Evolutionary conservation across 2,797 vertebrate genomes (phyloP).

Genomic region (Microhierax caerulescens): DNA sequence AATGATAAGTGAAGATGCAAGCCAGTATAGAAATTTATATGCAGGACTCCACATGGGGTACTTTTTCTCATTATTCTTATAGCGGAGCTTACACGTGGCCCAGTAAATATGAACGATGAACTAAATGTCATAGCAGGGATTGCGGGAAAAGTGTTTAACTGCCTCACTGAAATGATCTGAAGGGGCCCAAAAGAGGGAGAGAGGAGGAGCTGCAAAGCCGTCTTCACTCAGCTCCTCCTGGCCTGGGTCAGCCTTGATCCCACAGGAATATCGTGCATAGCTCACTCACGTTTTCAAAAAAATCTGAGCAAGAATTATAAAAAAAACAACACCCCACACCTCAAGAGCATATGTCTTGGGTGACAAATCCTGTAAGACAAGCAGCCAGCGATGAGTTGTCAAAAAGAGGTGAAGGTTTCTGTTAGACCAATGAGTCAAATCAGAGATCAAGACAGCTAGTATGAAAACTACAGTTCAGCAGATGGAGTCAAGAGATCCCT

Average conservation of each 20-base stretch:
- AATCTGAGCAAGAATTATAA: not conserved
- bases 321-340: not conserved
- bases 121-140: constrained; percentile 17
- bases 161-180: constrained; percentile 13
- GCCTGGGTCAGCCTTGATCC: not conserved
- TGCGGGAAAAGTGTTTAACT: constrained; percentile 4
- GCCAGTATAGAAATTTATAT: not conserved
- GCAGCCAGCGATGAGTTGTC: not conserved
- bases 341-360: not conserved
- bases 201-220: not conserved
- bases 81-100: not conserved
- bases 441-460: not conserved
- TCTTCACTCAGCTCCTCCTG: constrained; percentile 19
- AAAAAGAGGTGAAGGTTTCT: not conserved
- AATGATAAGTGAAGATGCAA: constrained; percentile 2
- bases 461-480: not conserved
- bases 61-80: constrained; percentile 21
- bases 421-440: not conserved
- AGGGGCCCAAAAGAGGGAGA: constrained; percentile 38
- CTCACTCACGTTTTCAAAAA: not conserved
- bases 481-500: not conserved
- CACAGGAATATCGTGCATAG: not conserved
- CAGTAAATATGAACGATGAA: constrained; percentile 24
- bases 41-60: not conserved
- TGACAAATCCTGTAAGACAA: not conserved